Conservation (phyloP, 2,888 invertebrate genomes). For the Dryococelus australis region DNA sequence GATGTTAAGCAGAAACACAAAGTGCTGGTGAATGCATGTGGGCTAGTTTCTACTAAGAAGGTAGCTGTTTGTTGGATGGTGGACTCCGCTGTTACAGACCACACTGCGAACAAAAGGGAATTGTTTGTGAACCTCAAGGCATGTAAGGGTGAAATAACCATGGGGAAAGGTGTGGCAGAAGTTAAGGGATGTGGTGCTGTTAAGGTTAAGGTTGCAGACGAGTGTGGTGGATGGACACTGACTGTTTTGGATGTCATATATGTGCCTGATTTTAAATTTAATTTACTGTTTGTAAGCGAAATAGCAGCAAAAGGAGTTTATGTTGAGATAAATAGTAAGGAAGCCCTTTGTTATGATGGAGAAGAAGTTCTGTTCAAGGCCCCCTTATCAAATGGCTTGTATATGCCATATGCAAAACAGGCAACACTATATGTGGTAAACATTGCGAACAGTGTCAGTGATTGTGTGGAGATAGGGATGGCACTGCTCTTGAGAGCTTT, state of each 20-base stretch:
- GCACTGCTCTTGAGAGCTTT: not conserved
- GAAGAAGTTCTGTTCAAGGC: not conserved
- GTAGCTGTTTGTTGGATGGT: not conserved
- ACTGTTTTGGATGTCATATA: not conserved
- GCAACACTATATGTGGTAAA: not conserved
- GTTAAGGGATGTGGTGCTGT: not conserved
- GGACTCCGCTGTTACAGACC: not conserved
- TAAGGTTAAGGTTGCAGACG: not conserved
- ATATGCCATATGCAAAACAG: not conserved
- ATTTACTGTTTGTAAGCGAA: not conserved
- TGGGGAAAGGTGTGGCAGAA: not conserved
- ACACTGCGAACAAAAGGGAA: not conserved
- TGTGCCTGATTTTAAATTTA: conserved; percentile 3
- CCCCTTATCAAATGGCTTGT: not conserved
- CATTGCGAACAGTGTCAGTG: not conserved
- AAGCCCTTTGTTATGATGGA: not conserved
- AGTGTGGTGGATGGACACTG: not conserved
- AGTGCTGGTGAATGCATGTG: not conserved
- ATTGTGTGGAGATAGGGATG: not conserved
- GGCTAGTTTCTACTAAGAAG: not conserved
- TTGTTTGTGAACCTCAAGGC: not conserved
- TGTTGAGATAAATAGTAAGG: not conserved
- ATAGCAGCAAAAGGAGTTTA: not conserved
- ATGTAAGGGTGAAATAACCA: not conserved
- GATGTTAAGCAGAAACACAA: not conserved